Conservation (phyloP, 2,113 vertebrate species). For the Perca flavescens region DNA sequence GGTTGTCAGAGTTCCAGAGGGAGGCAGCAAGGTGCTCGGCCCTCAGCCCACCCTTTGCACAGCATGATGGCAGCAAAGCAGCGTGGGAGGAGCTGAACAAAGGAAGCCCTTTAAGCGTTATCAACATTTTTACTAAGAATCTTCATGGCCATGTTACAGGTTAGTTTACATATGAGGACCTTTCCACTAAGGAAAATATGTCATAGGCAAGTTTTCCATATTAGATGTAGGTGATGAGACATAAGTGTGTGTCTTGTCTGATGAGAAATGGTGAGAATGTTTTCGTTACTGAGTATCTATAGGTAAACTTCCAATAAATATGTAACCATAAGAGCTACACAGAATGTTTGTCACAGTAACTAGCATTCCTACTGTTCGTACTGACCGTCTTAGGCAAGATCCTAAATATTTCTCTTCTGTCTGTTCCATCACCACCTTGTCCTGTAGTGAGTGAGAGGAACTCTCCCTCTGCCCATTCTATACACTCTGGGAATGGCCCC, state of each 20-base stretch:
- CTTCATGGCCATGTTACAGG: conserved; percentile 89
- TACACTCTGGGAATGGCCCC: conserved; percentile 76
- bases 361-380: neutral
- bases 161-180: conserved; percentile 63
- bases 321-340: neutral
- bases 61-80: conserved; percentile 71
- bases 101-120: conserved; percentile 95
- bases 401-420: neutral
- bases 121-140: conserved; percentile 95
- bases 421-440: conserved; percentile 7
- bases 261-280: neutral
- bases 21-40: conserved; percentile 88
- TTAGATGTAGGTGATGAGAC: neutral
- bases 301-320: neutral
- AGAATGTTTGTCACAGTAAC: neutral
- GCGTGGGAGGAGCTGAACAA: conserved; percentile 93
- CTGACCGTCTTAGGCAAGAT: neutral
- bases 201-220: neutral
- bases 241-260: neutral
- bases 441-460: conserved; percentile 83
- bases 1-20: conserved; percentile 90
- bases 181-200: neutral
- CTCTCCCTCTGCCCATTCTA: conserved; percentile 72
- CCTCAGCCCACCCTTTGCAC: conserved; percentile 72
- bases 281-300: neutral